Percentiles rank a stretch among this genome's conserved stretches.
Conservation (phyloP, 30 jellyfish, hydroid and myxozoan genomes). For the Cassiopea andromeda region DNA sequence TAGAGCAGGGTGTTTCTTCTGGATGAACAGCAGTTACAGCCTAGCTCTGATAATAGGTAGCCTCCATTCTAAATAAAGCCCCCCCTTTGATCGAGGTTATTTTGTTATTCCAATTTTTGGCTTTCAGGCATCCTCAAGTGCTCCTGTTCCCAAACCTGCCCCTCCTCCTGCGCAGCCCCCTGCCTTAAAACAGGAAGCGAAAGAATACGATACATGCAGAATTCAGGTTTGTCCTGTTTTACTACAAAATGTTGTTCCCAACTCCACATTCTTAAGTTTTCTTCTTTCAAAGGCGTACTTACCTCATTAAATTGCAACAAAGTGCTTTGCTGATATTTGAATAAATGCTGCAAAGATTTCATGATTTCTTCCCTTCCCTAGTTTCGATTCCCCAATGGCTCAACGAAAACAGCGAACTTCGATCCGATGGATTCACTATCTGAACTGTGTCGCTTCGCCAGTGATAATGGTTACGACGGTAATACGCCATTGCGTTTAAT, state of each 20-base stretch:
- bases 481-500: constrained; percentile 70
- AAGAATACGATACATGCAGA: constrained; percentile 79
- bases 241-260: not conserved
- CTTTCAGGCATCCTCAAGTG: not conserved
- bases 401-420: constrained; percentile 71
- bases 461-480: constrained; percentile 77
- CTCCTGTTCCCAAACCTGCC: constrained; percentile 19
- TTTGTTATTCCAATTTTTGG: not conserved
- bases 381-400: constrained; percentile 94
- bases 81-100: too few relatives aligned
- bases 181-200: constrained; percentile 30
- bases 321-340: too few relatives aligned
- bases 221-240: constrained; percentile 62
- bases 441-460: constrained; percentile 58
- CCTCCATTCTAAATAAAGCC: too few relatives aligned
- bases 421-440: constrained; percentile 75
- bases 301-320: too few relatives aligned
- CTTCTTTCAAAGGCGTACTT: too few relatives aligned
- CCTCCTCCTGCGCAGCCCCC: constrained; percentile 46
- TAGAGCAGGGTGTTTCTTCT: too few relatives aligned
- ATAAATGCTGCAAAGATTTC: not conserved
- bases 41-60: too few relatives aligned
- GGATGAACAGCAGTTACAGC: too few relatives aligned
- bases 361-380: constrained; percentile 1
- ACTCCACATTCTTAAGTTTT: too few relatives aligned